Evolutionary conservation across 2,113 vertebrate species (phyloP).

Genomic region (Theropithecus gelada): DNA sequence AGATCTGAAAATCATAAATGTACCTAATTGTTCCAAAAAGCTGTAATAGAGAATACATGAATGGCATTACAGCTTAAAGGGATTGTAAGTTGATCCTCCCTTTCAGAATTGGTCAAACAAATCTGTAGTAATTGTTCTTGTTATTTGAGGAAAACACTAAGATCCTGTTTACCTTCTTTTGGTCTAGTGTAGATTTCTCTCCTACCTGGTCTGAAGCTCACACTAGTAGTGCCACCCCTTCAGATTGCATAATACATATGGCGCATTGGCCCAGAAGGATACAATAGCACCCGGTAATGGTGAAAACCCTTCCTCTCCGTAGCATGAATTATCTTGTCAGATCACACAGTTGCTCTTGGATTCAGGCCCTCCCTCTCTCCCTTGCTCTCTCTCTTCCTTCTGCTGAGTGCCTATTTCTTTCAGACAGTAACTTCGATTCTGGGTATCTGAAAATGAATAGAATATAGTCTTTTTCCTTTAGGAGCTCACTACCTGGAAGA

Average conservation of each 20-base stretch:
- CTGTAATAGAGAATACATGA: not conserved
- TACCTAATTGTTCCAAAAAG: not conserved
- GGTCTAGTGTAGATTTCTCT: not conserved
- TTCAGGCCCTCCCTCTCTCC: not conserved
- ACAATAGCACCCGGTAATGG: not conserved
- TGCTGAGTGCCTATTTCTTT: not conserved
- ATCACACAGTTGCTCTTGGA: not conserved
- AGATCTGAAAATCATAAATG: not conserved
- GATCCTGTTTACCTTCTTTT: not conserved
- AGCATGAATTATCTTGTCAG: not conserved
- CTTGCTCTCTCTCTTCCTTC: not conserved
- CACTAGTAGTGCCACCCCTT: not conserved
- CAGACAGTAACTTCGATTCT: not conserved
- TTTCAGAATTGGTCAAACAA: constrained; percentile 15
- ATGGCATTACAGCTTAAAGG: not conserved
- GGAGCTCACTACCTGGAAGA: not conserved
- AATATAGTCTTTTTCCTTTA: not conserved
- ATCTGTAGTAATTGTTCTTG: not conserved
- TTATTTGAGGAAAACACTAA: not conserved
- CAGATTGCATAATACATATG: not conserved
- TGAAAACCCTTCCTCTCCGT: not conserved
- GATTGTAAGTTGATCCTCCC: not conserved
- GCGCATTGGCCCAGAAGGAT: not conserved
- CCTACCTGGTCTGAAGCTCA: not conserved
- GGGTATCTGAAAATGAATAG: not conserved